phyloP scores from a whole-genome alignment of 2,888 invertebrate species.

The Encarsia formosa region DNA sequence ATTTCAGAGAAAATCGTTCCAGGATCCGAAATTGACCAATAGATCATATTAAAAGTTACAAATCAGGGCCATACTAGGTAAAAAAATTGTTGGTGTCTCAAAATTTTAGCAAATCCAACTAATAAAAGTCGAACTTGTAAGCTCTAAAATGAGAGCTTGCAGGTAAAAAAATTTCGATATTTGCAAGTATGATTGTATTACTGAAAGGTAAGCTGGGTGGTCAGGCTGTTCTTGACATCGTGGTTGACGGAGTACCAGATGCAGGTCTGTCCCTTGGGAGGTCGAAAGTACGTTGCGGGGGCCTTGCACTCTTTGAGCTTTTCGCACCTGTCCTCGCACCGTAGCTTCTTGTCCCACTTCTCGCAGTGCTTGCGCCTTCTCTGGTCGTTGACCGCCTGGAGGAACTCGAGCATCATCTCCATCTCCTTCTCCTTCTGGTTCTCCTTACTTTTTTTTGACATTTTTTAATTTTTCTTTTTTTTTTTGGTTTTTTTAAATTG shows the following conservation, averaged over 20 bases:
- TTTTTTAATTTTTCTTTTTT: constrained; percentile 15
- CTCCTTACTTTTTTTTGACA: neutral
- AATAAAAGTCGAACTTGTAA: too few species aligned
- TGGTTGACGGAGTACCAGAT: constrained; percentile 34
- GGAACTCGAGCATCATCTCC: neutral
- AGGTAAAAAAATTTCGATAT: too few species aligned
- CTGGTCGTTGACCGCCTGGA: neutral
- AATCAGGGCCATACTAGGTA: too few species aligned
- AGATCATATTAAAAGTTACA: too few species aligned
- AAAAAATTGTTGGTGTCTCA: too few species aligned
- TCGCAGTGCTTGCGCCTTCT: neutral
- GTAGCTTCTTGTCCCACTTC: constrained; percentile 15
- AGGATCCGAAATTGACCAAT: too few species aligned
- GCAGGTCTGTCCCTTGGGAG: constrained; percentile 32
- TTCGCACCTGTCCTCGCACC: constrained; percentile 28
- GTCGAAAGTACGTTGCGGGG: constrained; percentile 21
- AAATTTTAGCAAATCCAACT: too few species aligned
- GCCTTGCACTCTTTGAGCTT: constrained; percentile 27
- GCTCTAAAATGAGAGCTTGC: too few species aligned
- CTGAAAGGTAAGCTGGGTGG: constrained; percentile 34
- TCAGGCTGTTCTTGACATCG: constrained; percentile 31
- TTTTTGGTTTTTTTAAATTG: neutral
- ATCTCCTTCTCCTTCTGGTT: constrained; percentile 1
- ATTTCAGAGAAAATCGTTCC: too few species aligned
- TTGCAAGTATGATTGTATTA: constrained; percentile 27